A percentile compares a stretch with the other conserved stretches of the same genome.
These are phyloP conservation scores for Zoroaster sp. DNA, from an alignment of 53 echinoderm and acorn worm species.

Conservation along the genomic window DNA sequence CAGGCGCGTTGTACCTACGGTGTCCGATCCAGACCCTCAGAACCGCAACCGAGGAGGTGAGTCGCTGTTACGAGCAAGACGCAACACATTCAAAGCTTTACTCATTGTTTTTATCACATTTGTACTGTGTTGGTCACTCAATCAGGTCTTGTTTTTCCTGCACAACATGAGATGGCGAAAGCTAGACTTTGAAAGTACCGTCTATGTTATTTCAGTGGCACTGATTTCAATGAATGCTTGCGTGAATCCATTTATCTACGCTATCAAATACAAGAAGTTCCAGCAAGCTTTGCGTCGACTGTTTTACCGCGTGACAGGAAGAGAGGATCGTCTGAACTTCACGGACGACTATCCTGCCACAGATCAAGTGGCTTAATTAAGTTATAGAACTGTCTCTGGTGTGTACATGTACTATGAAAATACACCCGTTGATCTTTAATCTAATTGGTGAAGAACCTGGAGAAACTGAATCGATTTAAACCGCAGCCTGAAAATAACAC, in stretches of 20 bases:
- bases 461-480: too few relatives aligned
- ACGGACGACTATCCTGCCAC: not conserved
- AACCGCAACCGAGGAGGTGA: not conserved
- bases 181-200: not conserved
- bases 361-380: not conserved
- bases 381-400: too few relatives aligned
- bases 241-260: conserved; percentile 36
- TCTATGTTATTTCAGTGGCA: not conserved
- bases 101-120: conserved; percentile 65
- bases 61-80: conserved; percentile 3
- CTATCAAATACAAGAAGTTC: conserved; percentile 36
- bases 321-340: not conserved
- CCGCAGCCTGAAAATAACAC: too few relatives aligned
- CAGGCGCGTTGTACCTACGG: not conserved
- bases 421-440: too few relatives aligned
- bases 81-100: conserved; percentile 53
- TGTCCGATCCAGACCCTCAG: not conserved
- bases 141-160: conserved; percentile 68
- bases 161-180: conserved; percentile 48
- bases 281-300: not conserved
- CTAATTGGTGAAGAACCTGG: too few relatives aligned
- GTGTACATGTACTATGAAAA: too few relatives aligned
- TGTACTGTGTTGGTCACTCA: conserved; percentile 76
- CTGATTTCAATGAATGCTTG: conserved; percentile 21
- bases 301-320: not conserved